Conservation (phyloP, 1,140 invertebrate species). For the Drosophila ficusphila region DNA sequence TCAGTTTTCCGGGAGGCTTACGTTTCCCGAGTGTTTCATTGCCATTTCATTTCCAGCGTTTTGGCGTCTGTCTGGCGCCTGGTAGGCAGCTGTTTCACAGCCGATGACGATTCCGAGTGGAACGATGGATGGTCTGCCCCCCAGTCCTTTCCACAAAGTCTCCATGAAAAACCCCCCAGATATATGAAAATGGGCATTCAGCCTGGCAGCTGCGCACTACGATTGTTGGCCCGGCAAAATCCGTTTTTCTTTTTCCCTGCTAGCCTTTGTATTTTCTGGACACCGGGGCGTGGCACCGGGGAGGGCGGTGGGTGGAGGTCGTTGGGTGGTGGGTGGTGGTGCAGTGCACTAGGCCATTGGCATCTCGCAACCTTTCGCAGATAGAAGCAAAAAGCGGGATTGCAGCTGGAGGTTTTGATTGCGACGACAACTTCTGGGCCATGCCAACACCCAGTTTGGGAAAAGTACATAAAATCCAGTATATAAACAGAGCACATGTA, state of each 20-base stretch:
- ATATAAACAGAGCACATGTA: slow-evolving; percentile 7
- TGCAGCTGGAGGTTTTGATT: slow-evolving; percentile 54
- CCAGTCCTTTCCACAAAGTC: background rate
- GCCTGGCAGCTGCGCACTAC: slow-evolving; percentile 46
- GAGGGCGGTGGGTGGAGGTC: slow-evolving; percentile 8
- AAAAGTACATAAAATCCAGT: slow-evolving; percentile 17
- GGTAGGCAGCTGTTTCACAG: slow-evolving; percentile 75
- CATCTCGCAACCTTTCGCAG: slow-evolving; percentile 65
- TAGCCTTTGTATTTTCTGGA: slow-evolving; percentile 11
- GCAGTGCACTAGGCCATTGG: slow-evolving; percentile 80
- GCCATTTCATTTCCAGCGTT: slow-evolving; percentile 63
- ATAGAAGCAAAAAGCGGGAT: slow-evolving; percentile 36
- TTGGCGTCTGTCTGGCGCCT: slow-evolving; percentile 71
- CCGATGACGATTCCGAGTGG: slow-evolving; percentile 46
- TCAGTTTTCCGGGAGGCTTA: slow-evolving; percentile 8
- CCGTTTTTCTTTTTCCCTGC: slow-evolving; percentile 1
- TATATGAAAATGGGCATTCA: slow-evolving; percentile 49
- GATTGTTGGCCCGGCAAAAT: slow-evolving; percentile 53
- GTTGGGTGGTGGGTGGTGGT: slow-evolving; percentile 1
- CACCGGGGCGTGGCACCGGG: slow-evolving; percentile 48
- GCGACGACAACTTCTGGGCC: slow-evolving; percentile 49
- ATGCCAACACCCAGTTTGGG: slow-evolving; percentile 48
- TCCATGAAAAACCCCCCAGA: background rate
- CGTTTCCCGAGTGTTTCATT: slow-evolving; percentile 63
- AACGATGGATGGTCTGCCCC: slow-evolving; percentile 26